Percentiles rank a stretch among this genome's conserved stretches.
These are phyloP conservation scores for Drosophila hydei DNA, from an alignment of 1,140 invertebrate genomes.

Conservation along the genomic window DNA sequence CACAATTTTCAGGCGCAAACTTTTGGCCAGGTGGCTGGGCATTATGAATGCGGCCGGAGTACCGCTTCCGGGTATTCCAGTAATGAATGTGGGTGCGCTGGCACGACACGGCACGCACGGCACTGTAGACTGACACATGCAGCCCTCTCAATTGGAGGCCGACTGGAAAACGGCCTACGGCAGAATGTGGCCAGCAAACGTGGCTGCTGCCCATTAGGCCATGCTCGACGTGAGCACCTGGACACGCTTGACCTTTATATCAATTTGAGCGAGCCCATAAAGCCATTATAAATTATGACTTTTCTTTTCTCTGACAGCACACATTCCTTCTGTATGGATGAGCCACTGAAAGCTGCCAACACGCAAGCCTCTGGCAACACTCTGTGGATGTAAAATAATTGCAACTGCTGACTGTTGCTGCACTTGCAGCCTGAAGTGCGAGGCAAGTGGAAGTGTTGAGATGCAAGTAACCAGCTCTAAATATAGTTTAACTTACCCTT, in stretches of 20 bases:
- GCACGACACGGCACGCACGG: too few relatives aligned
- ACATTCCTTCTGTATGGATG: conserved; percentile 6
- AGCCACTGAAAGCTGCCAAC: conserved; percentile 11
- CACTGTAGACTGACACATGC: too few relatives aligned
- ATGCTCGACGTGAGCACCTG: conserved; percentile 35
- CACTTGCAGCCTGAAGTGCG: too few relatives aligned
- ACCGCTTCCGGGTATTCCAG: conserved; percentile 7
- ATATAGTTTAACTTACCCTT: too few relatives aligned
- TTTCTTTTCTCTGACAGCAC: conserved; percentile 40
- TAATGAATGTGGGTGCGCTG: conserved; percentile 37
- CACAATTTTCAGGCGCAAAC: conserved; percentile 62
- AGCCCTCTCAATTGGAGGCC: too few relatives aligned
- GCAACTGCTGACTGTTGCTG: too few relatives aligned
- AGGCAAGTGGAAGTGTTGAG: too few relatives aligned
- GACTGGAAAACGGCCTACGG: conserved; percentile 24
- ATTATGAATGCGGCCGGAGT: conserved; percentile 54
- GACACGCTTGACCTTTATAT: conserved; percentile 73
- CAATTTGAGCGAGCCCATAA: conserved; percentile 66
- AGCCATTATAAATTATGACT: conserved; percentile 68
- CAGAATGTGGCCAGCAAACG: conserved; percentile 19
- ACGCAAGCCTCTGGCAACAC: too few relatives aligned
- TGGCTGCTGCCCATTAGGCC: not conserved
- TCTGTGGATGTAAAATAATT: conserved; percentile 14
- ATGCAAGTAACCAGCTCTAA: too few relatives aligned
- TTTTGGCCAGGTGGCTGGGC: conserved; percentile 52